Conservation (phyloP, 2,113 vertebrate genomes). For the Fregata magnificens region DNA sequence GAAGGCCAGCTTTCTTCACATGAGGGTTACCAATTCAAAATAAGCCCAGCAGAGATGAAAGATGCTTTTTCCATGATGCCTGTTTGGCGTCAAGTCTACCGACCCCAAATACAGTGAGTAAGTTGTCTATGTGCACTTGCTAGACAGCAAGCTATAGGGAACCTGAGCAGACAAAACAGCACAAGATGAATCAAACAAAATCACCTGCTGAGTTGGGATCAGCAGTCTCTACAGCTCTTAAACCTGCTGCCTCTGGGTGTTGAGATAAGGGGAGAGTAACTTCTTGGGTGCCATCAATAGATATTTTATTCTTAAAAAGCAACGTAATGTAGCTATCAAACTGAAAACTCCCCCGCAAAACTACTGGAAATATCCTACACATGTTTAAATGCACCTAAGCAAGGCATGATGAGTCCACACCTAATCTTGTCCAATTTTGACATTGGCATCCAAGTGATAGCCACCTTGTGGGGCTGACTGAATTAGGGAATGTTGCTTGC, state of each 20-base stretch:
- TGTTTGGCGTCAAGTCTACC: neutral
- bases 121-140: neutral
- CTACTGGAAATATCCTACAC: neutral
- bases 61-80: neutral
- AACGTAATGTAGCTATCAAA: neutral
- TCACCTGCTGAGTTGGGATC: neutral
- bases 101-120: neutral
- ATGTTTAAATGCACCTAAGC: neutral
- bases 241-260: neutral
- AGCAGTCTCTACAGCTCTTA: neutral
- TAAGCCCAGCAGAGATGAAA: neutral
- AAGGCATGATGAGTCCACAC: neutral
- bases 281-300: neutral
- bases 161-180: neutral
- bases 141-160: neutral
- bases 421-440: neutral
- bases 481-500: neutral
- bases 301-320: neutral
- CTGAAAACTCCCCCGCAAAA: neutral
- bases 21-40: neutral
- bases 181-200: neutral
- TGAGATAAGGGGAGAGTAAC: neutral
- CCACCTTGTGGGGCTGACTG: neutral
- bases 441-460: neutral
- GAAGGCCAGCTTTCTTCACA: neutral